Evolutionary conservation across 2,113 vertebrate genomes (phyloP).

Genomic region (Nycticebus coucang): DNA sequence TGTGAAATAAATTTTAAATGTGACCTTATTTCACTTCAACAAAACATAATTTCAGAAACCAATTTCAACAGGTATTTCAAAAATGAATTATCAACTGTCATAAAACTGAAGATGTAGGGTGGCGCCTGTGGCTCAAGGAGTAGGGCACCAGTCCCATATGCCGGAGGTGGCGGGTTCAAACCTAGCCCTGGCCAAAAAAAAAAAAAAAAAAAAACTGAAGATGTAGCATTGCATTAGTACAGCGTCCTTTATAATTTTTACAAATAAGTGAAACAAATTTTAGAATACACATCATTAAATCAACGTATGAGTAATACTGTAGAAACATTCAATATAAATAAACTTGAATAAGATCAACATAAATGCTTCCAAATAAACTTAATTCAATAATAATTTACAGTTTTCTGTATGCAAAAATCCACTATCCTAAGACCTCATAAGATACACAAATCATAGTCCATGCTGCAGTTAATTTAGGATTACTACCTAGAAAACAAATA

Average conservation of each 20-base stretch:
- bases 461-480: slow-evolving; percentile 15
- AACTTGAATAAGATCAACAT: not conserved
- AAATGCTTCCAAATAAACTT: slow-evolving; percentile 33
- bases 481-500: slow-evolving; percentile 55
- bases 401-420: not conserved
- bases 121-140: no score
- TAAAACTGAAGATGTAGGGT: slow-evolving; percentile 32
- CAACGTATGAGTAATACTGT: not conserved
- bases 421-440: not conserved
- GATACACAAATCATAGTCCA: not conserved
- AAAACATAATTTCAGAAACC: slow-evolving; percentile 45
- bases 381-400: slow-evolving; percentile 7
- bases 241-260: not conserved
- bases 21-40: not conserved
- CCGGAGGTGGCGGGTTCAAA: no score
- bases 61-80: slow-evolving; percentile 47
- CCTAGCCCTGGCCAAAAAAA: no score
- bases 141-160: no score
- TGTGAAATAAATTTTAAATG: not conserved
- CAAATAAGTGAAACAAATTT: slow-evolving; percentile 16
- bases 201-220: no score
- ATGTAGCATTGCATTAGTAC: not conserved
- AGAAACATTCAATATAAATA: slow-evolving; percentile 17
- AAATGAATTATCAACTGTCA: slow-evolving; percentile 46
- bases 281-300: not conserved